Evolutionary conservation across 2,797 vertebrate species (phyloP), one percentile per base, ranked within the genome.

Genomic region (Mus caroli): DNA sequence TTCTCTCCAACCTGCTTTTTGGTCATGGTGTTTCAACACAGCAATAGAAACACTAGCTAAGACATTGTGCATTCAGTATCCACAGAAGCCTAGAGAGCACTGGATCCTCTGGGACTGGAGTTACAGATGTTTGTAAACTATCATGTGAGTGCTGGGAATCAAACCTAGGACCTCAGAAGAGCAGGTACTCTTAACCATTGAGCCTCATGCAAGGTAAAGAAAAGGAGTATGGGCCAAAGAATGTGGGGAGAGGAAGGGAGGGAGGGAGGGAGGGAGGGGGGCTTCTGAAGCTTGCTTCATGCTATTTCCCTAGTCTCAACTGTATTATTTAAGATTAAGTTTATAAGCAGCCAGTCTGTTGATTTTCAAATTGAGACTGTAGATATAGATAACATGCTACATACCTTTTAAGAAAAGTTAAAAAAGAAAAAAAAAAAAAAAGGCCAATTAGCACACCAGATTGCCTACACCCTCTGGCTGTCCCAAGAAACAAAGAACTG

Each of bases 361-460:
- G 46, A 89, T 34, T 95, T 94, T 79, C 75, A 75, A 80, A 90
- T 2, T 37, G 52, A 95, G 62, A 85, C 73, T 84, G 90, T 43
- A 24, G 62, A 62, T 56, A 82, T 17, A 95, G 71, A 88, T 50
- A 75, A 95, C 8, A 31, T 79, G 22, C 12, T 67, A 82, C 28
- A 34, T 50, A 46, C 46, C 52, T 87, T 92, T 82, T 22, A 91
- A 88, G 80, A 52, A 91, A 91, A 96, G 71, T 82, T 93, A 46
- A 46, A 26, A 88, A 76, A 43, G 43, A 43, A 43, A 43, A 84
- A 76, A 43, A 43, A 84, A 76, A 94, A 83, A 88, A 83, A 31
- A 79, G 69, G 34, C 15, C 76, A 86, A 88, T 91, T 26, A 90
- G 52, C 34, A 93, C 20, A 77, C 14, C 58, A 73, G 75, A 84